Conservation (phyloP, 2,113 vertebrate species). For the Onychostoma macrolepis region DNA sequence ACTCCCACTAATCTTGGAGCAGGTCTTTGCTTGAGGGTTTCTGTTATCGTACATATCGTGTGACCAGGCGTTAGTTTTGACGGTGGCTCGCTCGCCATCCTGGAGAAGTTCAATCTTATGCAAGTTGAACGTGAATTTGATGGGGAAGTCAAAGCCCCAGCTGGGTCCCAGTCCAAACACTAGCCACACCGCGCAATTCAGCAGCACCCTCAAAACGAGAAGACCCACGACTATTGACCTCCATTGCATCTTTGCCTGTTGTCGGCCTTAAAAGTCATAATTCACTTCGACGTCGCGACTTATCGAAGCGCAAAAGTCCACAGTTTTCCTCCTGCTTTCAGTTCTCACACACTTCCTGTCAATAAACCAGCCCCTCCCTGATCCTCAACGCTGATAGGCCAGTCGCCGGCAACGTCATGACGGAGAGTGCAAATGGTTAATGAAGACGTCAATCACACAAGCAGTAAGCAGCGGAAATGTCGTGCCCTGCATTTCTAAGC, state of each 20-base stretch:
- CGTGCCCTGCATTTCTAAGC: conserved; percentile 57
- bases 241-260: conserved; percentile 91
- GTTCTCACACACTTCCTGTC: conserved; percentile 72
- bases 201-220: conserved; percentile 83
- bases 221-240: conserved; percentile 90
- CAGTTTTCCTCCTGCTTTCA: conserved; percentile 23
- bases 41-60: conserved; percentile 58
- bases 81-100: conserved; percentile 54
- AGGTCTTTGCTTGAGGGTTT: conserved; percentile 60
- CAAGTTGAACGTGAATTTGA: conserved; percentile 72
- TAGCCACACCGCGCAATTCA: conserved; percentile 84
- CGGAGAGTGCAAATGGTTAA: conserved; percentile 58
- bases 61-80: conserved; percentile 65
- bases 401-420: not conserved
- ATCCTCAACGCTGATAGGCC: conserved; percentile 65
- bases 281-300: conserved; percentile 61
- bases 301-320: conserved; percentile 9
- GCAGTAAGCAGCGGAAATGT: conserved; percentile 25
- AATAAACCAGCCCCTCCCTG: conserved; percentile 67
- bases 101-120: conserved; percentile 73
- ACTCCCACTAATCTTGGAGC: conserved; percentile 60
- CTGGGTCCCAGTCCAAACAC: conserved; percentile 84
- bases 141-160: conserved; percentile 81
- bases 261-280: conserved; percentile 74
- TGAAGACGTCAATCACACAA: conserved; percentile 46